These are phyloP conservation scores for Microvelia longipes DNA, from an alignment of 1,140 invertebrate genomes.

Conservation along the genomic window DNA sequence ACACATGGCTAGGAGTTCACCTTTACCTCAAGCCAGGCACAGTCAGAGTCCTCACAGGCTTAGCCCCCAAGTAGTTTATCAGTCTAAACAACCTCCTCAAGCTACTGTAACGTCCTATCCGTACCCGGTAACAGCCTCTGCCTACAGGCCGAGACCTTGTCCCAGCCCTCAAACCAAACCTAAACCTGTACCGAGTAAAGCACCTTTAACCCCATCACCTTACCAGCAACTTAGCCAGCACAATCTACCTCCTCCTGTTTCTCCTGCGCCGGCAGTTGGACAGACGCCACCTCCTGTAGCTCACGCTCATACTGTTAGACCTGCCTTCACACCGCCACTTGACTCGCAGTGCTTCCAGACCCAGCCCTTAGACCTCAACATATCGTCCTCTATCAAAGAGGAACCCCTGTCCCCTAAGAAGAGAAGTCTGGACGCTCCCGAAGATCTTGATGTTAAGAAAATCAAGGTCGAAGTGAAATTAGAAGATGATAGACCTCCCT, in stretches of 20 bases:
- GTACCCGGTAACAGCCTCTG: conserved; percentile 21
- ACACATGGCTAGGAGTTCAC: conserved; percentile 17
- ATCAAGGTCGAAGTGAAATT: conserved; percentile 17
- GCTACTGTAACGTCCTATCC: conserved; percentile 24
- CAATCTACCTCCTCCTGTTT: conserved; percentile 34
- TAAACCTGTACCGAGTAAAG: conserved; percentile 47
- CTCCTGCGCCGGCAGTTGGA: conserved; percentile 27
- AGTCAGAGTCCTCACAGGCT: conserved; percentile 19
- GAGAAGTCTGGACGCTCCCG: conserved; percentile 36
- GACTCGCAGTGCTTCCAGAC: conserved; percentile 36
- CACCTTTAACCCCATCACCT: conserved; percentile 44
- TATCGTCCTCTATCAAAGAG: conserved; percentile 31
- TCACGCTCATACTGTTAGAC: conserved; percentile 21
- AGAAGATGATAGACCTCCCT: conserved; percentile 21
- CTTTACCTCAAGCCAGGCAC: conserved; percentile 26
- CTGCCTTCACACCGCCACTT: conserved; percentile 30
- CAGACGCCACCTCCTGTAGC: conserved; percentile 38
- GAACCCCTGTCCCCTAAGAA: conserved; percentile 31
- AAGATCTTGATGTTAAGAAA: conserved; percentile 37
- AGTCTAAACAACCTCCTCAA: conserved; percentile 9
- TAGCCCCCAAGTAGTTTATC: conserved; percentile 13
- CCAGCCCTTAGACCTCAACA: conserved; percentile 55
- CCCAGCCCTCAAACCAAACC: conserved; percentile 28
- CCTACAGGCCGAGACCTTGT: conserved; percentile 22
- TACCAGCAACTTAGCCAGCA: conserved; percentile 46